Base-by-base conservation (phyloP, 2,888 invertebrate species). In the Drosophila infuscata region DNA sequence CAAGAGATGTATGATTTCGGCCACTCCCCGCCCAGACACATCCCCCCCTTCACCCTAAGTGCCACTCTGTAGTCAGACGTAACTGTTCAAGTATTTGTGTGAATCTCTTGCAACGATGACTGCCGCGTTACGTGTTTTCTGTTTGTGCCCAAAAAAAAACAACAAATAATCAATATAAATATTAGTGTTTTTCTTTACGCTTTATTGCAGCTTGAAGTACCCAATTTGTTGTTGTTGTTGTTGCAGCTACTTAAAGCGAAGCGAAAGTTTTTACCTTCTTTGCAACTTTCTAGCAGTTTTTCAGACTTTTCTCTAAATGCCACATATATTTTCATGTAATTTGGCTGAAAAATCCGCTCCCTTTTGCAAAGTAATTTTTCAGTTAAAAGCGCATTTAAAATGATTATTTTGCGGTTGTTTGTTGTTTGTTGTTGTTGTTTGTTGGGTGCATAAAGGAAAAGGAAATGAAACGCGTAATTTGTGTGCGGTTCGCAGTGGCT, bases 391-490 rank as follows among this genome's bases (percentile, higher is more conserved):
- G 62, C 74, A 82, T 79, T 68, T 61, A 58, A 73, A 74, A 74
- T 72, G 79, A 61, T 53, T 71, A 54, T 51, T 64, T 87, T 64
- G 72, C 56, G 54, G 77, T 67, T 65, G 51, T 61, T 56, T 56
- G 54, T 7, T 54, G 17, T 60, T 64, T 70, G 57, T 65, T 57
- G 20, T 25, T 25, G 20, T 25, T 25, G 51, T 43, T 56, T 82
- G 54, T 46, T 62, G 58, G 60, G 53, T 58, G 48, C 57, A 53
- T 59, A 64, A 70, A 83, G 85, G 91, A 86, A 89, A 86, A 89
- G 85, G 85, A 86, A 86, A 86, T 89, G 79, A 89, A 90, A 79
- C 75, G 85, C 79, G 76, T 76, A 90, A 89, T 90, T 89, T 89
- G 73, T 70, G 82, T 86, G 76, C 79, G 73, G 79, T 74, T 63